These are phyloP conservation scores for Rhyzopertha dominica DNA, from an alignment of 1,140 invertebrate species.

Conservation along the genomic window DNA sequence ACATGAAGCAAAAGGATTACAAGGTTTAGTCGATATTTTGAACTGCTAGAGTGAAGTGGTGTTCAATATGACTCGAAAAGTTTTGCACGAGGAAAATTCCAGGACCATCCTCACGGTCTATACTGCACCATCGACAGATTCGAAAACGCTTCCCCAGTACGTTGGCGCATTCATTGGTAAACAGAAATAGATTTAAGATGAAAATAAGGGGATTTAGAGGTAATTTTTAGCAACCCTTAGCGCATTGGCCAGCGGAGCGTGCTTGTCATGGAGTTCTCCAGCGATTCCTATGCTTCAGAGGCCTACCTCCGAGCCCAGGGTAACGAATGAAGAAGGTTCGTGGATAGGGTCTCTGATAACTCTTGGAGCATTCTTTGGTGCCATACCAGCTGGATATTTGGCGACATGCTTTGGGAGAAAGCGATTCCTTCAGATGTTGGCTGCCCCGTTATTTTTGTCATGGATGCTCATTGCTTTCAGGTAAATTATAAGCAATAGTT, in stretches of 20 bases:
- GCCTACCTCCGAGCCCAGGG: neutral
- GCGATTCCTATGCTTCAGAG: conserved; percentile 46
- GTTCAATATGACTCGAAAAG: too few species aligned
- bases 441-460: conserved; percentile 55
- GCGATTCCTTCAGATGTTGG: conserved; percentile 53
- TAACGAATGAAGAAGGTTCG: conserved; percentile 43
- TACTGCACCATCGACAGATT: conserved; percentile 5
- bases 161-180: conserved; percentile 35
- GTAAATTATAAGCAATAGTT: too few species aligned
- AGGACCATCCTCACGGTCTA: conserved; percentile 18
- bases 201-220: conserved; percentile 3
- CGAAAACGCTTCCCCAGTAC: conserved; percentile 30
- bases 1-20: too few species aligned
- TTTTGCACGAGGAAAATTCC: conserved; percentile 26
- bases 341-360: conserved; percentile 54
- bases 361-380: conserved; percentile 52
- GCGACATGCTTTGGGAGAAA: conserved; percentile 64
- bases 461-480: conserved; percentile 59
- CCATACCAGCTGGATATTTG: conserved; percentile 53
- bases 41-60: too few species aligned
- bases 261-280: conserved; percentile 54
- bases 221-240: conserved; percentile 49
- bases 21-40: too few species aligned
- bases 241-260: conserved; percentile 52
- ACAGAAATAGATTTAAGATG: conserved; percentile 7